These are phyloP conservation scores for Oligia latruncula DNA, from an alignment of 2,888 invertebrate species.

Conservation along the genomic window DNA sequence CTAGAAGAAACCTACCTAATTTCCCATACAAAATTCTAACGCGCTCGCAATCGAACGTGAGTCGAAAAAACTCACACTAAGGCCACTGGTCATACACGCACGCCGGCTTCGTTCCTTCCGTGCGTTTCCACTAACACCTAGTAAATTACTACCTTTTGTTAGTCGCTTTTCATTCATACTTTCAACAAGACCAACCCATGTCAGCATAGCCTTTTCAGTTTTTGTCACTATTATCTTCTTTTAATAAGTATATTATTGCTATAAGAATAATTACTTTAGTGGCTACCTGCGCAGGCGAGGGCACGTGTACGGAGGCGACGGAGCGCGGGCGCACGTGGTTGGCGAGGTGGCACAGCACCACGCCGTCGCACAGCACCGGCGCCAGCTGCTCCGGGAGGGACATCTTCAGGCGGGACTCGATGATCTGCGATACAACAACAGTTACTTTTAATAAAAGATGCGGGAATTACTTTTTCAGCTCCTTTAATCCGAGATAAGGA, in stretches of 20 bases:
- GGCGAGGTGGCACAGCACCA: conserved; percentile 97
- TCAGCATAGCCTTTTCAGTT: neutral
- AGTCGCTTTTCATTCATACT: neutral
- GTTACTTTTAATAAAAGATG: conserved; percentile 38
- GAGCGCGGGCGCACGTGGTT: conserved; percentile 97
- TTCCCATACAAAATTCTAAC: too few relatives aligned
- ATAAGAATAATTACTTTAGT: neutral
- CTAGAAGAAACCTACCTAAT: too few relatives aligned
- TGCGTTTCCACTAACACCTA: too few relatives aligned
- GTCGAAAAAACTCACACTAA: too few relatives aligned
- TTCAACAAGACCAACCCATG: neutral
- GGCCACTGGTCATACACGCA: too few relatives aligned
- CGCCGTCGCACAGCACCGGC: conserved; percentile 96
- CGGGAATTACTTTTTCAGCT: too few relatives aligned
- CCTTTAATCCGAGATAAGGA: too few relatives aligned
- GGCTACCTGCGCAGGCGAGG: conserved; percentile 95
- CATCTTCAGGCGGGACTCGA: conserved; percentile 97
- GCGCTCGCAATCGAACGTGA: too few relatives aligned
- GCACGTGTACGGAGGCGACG: conserved; percentile 98
- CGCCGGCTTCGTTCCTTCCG: too few relatives aligned
- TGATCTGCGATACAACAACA: conserved; percentile 90
- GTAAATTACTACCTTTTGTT: too few relatives aligned
- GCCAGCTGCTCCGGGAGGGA: conserved; percentile 96
- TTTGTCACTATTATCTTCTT: too few relatives aligned
- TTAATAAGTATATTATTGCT: neutral